These are phyloP conservation scores for Entomyzon cyanotis DNA, from an alignment of 2,113 vertebrate species.

Conservation along the genomic window DNA sequence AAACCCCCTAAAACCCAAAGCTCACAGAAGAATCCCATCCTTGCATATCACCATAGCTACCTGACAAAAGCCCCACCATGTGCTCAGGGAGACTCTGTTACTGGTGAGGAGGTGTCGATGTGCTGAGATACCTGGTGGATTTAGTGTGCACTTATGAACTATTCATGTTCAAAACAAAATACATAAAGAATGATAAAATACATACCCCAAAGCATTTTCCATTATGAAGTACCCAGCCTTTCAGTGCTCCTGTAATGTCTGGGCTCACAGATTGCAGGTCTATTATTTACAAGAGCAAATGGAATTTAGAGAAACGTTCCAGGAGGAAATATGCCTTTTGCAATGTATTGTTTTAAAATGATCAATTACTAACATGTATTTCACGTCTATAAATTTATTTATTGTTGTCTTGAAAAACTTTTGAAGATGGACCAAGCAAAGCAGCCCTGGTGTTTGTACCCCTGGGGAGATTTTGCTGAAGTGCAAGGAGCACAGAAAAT, in stretches of 20 bases:
- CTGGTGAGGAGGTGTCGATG: background rate
- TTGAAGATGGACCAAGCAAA: background rate
- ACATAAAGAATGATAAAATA: background rate
- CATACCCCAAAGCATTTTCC: background rate
- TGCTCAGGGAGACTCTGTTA: background rate
- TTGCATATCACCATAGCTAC: background rate
- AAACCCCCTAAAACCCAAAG: background rate
- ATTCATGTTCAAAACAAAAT: background rate
- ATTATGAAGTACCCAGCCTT: background rate
- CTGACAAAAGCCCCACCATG: background rate
- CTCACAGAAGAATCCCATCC: background rate
- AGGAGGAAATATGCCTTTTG: background rate
- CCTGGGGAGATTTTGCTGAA: fast-evolving
- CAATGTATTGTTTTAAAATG: background rate
- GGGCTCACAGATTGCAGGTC: background rate
- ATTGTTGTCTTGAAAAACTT: background rate
- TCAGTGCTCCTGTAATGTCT: background rate
- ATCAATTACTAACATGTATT: background rate
- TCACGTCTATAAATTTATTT: background rate
- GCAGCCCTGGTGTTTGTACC: too few species aligned
- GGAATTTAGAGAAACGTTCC: background rate
- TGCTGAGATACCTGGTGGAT: background rate
- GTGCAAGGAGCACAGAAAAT: fast-evolving
- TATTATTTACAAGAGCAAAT: background rate
- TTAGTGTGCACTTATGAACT: background rate